These are phyloP conservation scores for Melanargia galathea DNA, from an alignment of 2,888 invertebrate species.

Conservation along the genomic window DNA sequence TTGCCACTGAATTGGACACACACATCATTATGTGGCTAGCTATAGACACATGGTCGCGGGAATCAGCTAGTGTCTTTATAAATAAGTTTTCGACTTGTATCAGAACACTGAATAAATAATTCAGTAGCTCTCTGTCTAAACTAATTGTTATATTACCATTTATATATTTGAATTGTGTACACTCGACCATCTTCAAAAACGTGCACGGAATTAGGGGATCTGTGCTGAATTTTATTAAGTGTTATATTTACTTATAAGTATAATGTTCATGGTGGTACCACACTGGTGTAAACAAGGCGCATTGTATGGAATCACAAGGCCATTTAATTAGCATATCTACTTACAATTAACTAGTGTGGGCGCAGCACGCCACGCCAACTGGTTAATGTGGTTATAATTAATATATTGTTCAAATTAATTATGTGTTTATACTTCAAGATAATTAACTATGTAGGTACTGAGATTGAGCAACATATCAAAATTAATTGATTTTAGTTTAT, in stretches of 20 bases:
- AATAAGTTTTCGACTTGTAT: neutral
- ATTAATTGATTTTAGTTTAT: slow-evolving; percentile 11
- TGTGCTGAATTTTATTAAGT: neutral
- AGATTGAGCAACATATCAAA: slow-evolving; percentile 9
- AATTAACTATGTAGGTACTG: neutral
- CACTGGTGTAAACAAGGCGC: slow-evolving; percentile 28
- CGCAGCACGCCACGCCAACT: slow-evolving; percentile 28
- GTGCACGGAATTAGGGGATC: neutral
- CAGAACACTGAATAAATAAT: slow-evolving; percentile 5
- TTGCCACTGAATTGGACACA: no score
- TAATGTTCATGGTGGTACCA: slow-evolving; percentile 7
- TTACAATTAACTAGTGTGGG: slow-evolving; percentile 35
- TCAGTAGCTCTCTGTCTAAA: slow-evolving; percentile 16
- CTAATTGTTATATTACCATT: slow-evolving; percentile 13
- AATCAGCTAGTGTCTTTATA: neutral
- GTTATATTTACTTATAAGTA: neutral
- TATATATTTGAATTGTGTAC: slow-evolving; percentile 17
- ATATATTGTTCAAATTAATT: slow-evolving; percentile 27
- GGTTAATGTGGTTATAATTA: slow-evolving; percentile 25
- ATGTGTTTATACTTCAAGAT: slow-evolving; percentile 11
- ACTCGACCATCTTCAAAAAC: slow-evolving; percentile 2
- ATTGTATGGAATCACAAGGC: slow-evolving; percentile 34
- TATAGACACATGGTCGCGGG: neutral
- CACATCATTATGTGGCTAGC: no score
- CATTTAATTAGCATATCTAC: slow-evolving; percentile 35